These are phyloP conservation scores for Astur gentilis DNA, from an alignment of 2,113 vertebrate genomes.

Conservation along the genomic window DNA sequence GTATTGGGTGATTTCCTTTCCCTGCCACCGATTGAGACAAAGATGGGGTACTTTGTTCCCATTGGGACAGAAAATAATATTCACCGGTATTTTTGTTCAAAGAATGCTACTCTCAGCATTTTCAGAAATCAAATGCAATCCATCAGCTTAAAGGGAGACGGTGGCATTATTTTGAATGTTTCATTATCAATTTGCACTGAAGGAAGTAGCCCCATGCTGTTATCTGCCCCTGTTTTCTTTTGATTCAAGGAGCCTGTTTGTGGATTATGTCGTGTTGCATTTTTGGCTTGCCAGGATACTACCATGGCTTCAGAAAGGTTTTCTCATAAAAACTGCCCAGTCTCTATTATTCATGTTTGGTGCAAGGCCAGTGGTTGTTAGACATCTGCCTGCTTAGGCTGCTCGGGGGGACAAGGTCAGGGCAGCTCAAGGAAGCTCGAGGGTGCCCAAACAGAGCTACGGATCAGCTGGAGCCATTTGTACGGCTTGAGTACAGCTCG, in stretches of 20 bases:
- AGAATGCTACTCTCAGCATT: constrained; percentile 7
- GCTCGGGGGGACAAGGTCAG: constrained; percentile 12
- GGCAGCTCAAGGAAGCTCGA: accelerated
- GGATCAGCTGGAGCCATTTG: not conserved
- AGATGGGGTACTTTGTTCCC: not conserved
- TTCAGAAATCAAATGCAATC: constrained; percentile 35
- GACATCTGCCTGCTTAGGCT: constrained; percentile 66
- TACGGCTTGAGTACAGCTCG: not conserved
- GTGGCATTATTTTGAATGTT: constrained; percentile 2
- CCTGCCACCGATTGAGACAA: not conserved
- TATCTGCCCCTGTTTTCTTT: constrained; percentile 34
- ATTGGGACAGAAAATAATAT: constrained; percentile 46
- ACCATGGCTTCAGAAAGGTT: constrained; percentile 60
- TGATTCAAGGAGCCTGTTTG: constrained; percentile 50
- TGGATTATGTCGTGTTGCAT: constrained; percentile 31
- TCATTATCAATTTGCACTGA: constrained; percentile 28
- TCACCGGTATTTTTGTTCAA: not conserved
- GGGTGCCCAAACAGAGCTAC: not conserved
- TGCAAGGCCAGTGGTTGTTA: constrained; percentile 44
- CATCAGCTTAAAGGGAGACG: constrained; percentile 18
- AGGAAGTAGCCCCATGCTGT: constrained; percentile 37
- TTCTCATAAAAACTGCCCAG: constrained; percentile 20
- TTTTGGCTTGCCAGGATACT: constrained; percentile 47
- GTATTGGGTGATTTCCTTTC: not conserved
- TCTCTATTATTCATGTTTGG: constrained; percentile 61